phyloP scores from a whole-genome alignment of 1,140 invertebrate species.

The Drosophila carrolli region DNA sequence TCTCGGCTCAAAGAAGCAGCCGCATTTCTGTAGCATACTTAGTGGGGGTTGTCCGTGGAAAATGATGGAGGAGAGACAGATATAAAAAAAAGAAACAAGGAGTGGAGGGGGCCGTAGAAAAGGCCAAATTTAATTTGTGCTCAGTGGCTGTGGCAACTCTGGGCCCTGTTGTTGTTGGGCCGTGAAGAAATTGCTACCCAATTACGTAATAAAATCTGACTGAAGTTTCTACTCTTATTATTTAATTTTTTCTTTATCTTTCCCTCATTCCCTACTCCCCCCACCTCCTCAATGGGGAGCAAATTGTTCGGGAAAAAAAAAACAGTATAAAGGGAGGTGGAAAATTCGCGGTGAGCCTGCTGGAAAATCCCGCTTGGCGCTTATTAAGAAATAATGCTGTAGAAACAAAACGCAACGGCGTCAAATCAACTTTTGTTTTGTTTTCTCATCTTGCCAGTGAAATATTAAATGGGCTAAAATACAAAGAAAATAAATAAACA shows the following conservation, averaged over 20 bases:
- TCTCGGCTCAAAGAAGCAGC: constrained; percentile 40
- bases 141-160: constrained; percentile 64
- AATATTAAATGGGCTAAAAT: constrained; percentile 33
- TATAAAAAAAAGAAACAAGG: constrained; percentile 11
- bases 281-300: constrained; percentile 13
- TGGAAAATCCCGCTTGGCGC: constrained; percentile 55
- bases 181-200: constrained; percentile 82
- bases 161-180: constrained; percentile 25
- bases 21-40: constrained; percentile 52
- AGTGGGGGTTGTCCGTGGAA: constrained; percentile 19
- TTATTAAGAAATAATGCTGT: constrained; percentile 78
- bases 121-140: constrained; percentile 80
- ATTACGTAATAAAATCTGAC: constrained; percentile 83
- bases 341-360: not conserved
- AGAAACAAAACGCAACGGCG: constrained; percentile 72
- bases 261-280: not conserved
- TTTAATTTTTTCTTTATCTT: constrained; percentile 77
- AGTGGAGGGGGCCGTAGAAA: constrained; percentile 24
- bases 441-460: constrained; percentile 24
- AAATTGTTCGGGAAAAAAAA: constrained; percentile 34
- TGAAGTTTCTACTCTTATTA: constrained; percentile 81
- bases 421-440: constrained; percentile 71
- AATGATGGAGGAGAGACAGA: constrained; percentile 22
- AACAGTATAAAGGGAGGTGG: not conserved
- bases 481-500: constrained; percentile 11